Conservation (phyloP, 2,113 vertebrate species). For the Elachura formosa region DNA sequence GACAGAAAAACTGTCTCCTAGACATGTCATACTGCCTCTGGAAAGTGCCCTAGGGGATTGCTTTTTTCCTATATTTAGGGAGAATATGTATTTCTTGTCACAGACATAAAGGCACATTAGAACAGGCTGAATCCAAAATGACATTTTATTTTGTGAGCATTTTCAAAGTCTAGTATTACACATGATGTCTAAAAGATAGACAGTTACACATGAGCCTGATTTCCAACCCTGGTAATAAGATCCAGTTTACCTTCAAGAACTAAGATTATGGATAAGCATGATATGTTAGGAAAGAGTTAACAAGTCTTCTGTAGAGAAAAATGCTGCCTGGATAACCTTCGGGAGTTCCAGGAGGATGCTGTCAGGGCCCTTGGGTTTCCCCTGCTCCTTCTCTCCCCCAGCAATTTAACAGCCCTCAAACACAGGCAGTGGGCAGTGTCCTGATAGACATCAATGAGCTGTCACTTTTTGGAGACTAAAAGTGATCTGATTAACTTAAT, state of each 20-base stretch:
- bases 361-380: not conserved
- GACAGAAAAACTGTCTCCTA: not conserved
- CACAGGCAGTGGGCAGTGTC: not conserved
- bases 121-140: not conserved
- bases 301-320: not conserved
- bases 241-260: not conserved
- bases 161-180: not conserved
- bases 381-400: not conserved
- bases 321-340: not conserved
- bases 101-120: not conserved
- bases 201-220: not conserved
- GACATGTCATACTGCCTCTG: not conserved
- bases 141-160: not conserved
- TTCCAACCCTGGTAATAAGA: not conserved
- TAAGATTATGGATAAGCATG: fast-evolving
- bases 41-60: not conserved
- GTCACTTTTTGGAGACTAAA: not conserved
- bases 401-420: not conserved
- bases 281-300: fast-evolving
- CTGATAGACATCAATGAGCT: not conserved
- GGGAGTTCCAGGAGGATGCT: not conserved
- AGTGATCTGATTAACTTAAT: not conserved
- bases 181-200: not conserved
- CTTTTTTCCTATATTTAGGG: not conserved
- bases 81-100: not conserved